Percentiles rank a stretch among this genome's conserved stretches.
These are phyloP conservation scores for Brienomyrus longianalis DNA, from an alignment of 2,113 vertebrate genomes.

Conservation along the genomic window DNA sequence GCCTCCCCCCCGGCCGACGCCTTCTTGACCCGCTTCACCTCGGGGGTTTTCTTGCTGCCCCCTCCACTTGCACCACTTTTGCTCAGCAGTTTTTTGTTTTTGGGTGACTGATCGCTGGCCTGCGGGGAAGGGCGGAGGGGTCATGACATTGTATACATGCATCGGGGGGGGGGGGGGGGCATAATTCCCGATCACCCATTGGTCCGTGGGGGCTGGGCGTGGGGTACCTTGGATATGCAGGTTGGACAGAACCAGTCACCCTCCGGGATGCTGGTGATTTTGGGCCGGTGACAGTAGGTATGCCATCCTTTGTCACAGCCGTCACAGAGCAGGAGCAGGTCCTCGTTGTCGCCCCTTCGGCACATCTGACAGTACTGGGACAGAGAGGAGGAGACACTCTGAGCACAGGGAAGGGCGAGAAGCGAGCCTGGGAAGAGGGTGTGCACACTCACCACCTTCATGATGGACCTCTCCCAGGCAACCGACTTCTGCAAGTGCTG, in stretches of 20 bases:
- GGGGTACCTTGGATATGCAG: slow-evolving; percentile 93
- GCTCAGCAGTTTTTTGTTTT: slow-evolving; percentile 80
- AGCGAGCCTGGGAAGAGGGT: background rate
- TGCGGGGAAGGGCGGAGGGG: slow-evolving; percentile 35
- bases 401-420: background rate
- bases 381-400: slow-evolving; percentile 35
- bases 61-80: slow-evolving; percentile 34
- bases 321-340: slow-evolving; percentile 91
- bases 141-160: slow-evolving; percentile 45
- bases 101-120: slow-evolving; percentile 88
- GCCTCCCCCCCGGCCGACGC: slow-evolving; percentile 64
- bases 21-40: slow-evolving; percentile 81
- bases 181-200: background rate
- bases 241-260: slow-evolving; percentile 98
- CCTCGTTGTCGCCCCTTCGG: slow-evolving; percentile 95
- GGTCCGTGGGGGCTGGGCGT: background rate
- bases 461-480: slow-evolving; percentile 98
- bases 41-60: slow-evolving; percentile 70
- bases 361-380: slow-evolving; percentile 97
- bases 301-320: slow-evolving; percentile 98
- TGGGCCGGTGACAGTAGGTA: slow-evolving; percentile 96
- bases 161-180: background rate
- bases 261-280: slow-evolving; percentile 90
- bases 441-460: slow-evolving; percentile 93
- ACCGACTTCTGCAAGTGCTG: slow-evolving; percentile 98